These are phyloP conservation scores for Pangasius krempfi DNA, from an alignment of 2,797 vertebrate genomes.

Conservation along the genomic window DNA sequence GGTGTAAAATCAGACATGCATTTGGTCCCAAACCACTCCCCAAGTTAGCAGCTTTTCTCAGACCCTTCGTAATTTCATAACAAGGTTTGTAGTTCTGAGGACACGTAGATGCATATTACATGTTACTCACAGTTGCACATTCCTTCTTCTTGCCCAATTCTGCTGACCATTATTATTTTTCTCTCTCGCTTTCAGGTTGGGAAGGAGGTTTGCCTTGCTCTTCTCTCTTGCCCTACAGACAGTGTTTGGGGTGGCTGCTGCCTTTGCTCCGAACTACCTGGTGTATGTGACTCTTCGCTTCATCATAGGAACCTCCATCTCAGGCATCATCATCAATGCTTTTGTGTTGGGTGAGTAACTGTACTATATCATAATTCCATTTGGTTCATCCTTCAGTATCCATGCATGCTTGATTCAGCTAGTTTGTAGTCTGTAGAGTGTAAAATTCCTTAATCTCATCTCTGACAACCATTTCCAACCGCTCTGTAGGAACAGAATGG, in stretches of 20 bases:
- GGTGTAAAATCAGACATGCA: background rate
- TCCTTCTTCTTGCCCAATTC: background rate
- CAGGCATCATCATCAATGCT: conserved; percentile 79
- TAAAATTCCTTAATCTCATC: background rate
- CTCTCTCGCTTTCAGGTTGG: conserved; percentile 73
- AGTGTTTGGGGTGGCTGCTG: conserved; percentile 74
- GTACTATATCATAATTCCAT: background rate
- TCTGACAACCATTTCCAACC: conserved; percentile 13
- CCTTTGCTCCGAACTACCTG: conserved; percentile 80
- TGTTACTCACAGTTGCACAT: background rate
- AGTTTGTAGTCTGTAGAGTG: background rate
- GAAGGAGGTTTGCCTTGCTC: conserved; percentile 77
- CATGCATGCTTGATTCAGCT: background rate
- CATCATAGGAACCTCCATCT: conserved; percentile 73
- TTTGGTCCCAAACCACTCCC: background rate
- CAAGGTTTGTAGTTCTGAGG: background rate
- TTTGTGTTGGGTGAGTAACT: conserved; percentile 75
- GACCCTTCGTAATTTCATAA: background rate
- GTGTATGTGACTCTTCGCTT: conserved; percentile 81
- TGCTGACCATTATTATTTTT: conserved; percentile 4
- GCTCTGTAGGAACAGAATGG: conserved; percentile 82
- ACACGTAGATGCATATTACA: background rate
- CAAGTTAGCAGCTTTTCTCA: background rate
- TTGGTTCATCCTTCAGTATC: background rate
- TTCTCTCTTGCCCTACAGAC: conserved; percentile 77